phyloP scores from a whole-genome alignment of 2,888 invertebrate species.

The Lumbricus terrestris region DNA sequence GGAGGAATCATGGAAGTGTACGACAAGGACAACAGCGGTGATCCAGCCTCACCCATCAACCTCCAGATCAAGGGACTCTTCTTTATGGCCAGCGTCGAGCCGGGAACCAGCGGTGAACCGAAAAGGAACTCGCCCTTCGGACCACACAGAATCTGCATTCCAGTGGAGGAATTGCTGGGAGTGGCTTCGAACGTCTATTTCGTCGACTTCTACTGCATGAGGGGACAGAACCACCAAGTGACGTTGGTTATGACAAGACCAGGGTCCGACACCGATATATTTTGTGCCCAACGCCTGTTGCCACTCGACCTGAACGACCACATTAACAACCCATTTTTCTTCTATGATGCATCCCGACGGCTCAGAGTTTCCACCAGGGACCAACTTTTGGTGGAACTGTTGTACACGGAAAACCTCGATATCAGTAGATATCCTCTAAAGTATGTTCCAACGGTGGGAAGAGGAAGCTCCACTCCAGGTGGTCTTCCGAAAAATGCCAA shows the following conservation, averaged over 20 bases:
- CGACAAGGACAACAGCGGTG: conserved; percentile 32
- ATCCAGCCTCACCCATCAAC: conserved; percentile 29
- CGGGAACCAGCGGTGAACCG: conserved; percentile 16
- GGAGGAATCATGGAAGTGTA: conserved; percentile 32
- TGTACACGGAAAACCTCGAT: background rate
- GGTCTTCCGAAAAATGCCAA: background rate
- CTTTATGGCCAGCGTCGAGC: conserved; percentile 30
- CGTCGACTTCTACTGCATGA: conserved; percentile 16
- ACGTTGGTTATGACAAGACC: conserved; percentile 28
- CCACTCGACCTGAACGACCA: background rate
- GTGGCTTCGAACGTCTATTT: background rate
- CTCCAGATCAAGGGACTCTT: conserved; percentile 32
- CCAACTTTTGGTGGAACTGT: background rate
- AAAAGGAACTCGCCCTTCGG: conserved; percentile 19
- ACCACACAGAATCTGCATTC: background rate
- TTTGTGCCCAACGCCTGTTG: conserved; percentile 18
- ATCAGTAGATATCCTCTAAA: background rate
- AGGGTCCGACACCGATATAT: conserved; percentile 20
- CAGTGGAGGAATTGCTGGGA: background rate
- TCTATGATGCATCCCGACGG: background rate
- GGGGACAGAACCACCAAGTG: conserved; percentile 17
- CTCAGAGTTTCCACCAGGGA: background rate
- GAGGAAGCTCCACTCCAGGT: background rate
- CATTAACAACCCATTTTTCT: conserved; percentile 19
- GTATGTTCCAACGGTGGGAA: background rate